Percentiles rank a stretch among this genome's conserved stretches.
Conservation (phyloP, 2,113 vertebrate species). For the Spermophilus dauricus region DNA sequence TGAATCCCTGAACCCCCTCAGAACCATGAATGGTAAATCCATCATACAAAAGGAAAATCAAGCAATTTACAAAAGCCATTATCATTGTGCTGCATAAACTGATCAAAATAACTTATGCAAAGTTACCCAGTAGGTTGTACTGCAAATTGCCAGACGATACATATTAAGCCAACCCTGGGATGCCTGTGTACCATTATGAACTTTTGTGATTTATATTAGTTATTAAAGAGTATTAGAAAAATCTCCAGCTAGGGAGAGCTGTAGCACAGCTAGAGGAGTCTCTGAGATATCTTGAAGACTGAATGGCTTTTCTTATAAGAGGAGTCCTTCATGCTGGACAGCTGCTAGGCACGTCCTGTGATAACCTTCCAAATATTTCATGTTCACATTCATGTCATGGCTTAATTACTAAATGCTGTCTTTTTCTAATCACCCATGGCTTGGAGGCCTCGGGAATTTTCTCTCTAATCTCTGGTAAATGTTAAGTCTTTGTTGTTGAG, state of each 20-base stretch:
- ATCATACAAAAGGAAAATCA: slow-evolving; percentile 54
- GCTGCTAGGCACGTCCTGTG: slow-evolving; percentile 66
- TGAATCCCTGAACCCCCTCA: neutral
- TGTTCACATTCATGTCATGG: slow-evolving; percentile 81
- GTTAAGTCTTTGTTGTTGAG: slow-evolving; percentile 86
- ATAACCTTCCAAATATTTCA: slow-evolving; percentile 84
- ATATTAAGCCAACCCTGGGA: slow-evolving; percentile 79
- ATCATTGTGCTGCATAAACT: slow-evolving; percentile 68
- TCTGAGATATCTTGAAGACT: slow-evolving; percentile 66
- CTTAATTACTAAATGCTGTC: slow-evolving; percentile 85
- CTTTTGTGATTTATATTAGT: slow-evolving; percentile 83
- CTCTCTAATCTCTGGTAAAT: slow-evolving; percentile 82
- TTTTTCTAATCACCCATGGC: slow-evolving; percentile 82
- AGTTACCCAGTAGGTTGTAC: slow-evolving; percentile 68
- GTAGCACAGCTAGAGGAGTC: slow-evolving; percentile 56
- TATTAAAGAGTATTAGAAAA: slow-evolving; percentile 85
- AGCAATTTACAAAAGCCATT: slow-evolving; percentile 73
- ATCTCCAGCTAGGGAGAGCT: slow-evolving; percentile 77
- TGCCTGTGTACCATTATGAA: slow-evolving; percentile 77
- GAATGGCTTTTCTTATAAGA: slow-evolving; percentile 78
- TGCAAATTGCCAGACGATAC: slow-evolving; percentile 77
- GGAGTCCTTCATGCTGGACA: slow-evolving; percentile 79
- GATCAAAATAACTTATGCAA: slow-evolving; percentile 74
- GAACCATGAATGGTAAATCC: slow-evolving; percentile 59
- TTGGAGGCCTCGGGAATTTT: slow-evolving; percentile 86